Conservation (phyloP, 2,888 invertebrate species). For the Lasius platythorax region DNA sequence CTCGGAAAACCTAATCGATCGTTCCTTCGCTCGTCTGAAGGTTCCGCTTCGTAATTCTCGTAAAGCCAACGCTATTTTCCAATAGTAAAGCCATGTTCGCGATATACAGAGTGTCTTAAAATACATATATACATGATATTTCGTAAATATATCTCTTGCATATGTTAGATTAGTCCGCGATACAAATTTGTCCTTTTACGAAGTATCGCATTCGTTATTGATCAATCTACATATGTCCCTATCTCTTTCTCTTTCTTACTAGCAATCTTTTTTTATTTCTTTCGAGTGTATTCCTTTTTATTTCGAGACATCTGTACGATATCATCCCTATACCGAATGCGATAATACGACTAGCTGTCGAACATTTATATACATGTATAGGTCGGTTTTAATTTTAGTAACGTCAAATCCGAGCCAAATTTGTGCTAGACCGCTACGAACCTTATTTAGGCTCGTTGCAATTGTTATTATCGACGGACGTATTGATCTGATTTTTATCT, state of each 20-base stretch:
- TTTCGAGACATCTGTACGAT: not conserved
- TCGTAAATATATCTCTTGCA: too few relatives aligned
- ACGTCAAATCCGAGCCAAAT: slow-evolving; percentile 60
- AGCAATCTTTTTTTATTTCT: too few relatives aligned
- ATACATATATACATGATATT: not conserved
- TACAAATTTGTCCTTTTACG: not conserved
- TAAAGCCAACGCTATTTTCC: not conserved
- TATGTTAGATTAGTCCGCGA: not conserved
- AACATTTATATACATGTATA: slow-evolving; percentile 32
- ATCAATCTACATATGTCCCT: not conserved
- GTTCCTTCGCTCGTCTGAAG: not conserved
- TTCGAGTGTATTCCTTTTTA: not conserved
- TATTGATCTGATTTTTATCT: not conserved
- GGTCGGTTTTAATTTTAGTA: slow-evolving; percentile 64
- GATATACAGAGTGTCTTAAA: not conserved
- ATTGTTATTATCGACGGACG: not conserved
- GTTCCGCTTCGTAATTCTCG: not conserved
- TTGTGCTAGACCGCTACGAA: not conserved
- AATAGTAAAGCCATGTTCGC: not conserved
- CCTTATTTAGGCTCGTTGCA: not conserved
- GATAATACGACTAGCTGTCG: not conserved
- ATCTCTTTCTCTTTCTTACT: too few relatives aligned
- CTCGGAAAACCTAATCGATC: not conserved
- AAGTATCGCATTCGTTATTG: not conserved
- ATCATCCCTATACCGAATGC: not conserved